A percentile compares a stretch with the other conserved stretches of the same genome.
Evolutionary conservation across 2,797 vertebrate species (phyloP).

Genomic region (Neostethus bicornis): DNA sequence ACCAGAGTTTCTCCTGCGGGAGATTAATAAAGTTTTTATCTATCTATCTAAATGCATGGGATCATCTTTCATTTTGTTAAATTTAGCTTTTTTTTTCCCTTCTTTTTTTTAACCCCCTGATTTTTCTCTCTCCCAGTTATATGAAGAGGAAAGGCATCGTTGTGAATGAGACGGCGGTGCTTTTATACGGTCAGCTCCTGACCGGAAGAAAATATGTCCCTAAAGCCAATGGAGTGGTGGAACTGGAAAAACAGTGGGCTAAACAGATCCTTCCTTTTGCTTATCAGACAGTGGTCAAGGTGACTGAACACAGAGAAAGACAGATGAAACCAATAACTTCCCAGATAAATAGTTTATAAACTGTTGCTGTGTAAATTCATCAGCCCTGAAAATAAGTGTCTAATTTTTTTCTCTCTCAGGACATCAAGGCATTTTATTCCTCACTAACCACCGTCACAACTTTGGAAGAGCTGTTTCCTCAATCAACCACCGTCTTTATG

Average conservation of each 20-base stretch:
- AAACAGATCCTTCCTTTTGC: constrained; percentile 93
- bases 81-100: neutral
- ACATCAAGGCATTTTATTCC: constrained; percentile 91
- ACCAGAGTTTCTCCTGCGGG: no score
- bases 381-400: neutral
- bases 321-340: no score
- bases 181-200: constrained; percentile 91
- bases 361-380: neutral
- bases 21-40: no score
- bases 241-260: constrained; percentile 96
- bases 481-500: constrained; percentile 90
- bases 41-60: no score
- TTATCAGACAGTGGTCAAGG: constrained; percentile 92
- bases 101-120: no score
- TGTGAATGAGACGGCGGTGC: constrained; percentile 85
- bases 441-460: constrained; percentile 85
- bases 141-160: constrained; percentile 91
- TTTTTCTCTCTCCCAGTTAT: constrained; percentile 76
- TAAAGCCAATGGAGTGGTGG: constrained; percentile 86
- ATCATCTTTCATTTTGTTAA: neutral
- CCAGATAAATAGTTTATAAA: no score
- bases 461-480: constrained; percentile 90
- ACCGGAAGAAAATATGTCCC: constrained; percentile 90
- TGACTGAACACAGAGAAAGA: constrained; percentile 64
- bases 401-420: constrained; percentile 61